phyloP scores from a whole-genome alignment of 2,113 vertebrate species.

The Macrotis lagotis region DNA sequence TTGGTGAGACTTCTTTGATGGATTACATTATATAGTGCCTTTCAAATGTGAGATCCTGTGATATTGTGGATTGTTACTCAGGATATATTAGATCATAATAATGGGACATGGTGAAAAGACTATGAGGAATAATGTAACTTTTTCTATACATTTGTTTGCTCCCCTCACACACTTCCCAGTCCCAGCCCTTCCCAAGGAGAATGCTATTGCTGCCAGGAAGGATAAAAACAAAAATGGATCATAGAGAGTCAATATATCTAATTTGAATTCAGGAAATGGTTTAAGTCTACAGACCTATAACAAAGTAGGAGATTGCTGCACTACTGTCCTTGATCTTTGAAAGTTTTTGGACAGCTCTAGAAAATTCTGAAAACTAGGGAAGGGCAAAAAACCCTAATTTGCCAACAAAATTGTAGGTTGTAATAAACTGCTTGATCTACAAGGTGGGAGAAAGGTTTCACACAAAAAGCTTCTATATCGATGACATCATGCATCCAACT shows the following conservation, averaged over 20 bases:
- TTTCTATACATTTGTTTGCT: neutral
- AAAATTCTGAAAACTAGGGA: neutral
- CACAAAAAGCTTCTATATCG: no score
- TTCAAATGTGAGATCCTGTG: neutral
- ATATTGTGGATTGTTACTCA: neutral
- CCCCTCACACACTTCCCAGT: no score
- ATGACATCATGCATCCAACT: no score
- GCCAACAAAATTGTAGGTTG: neutral
- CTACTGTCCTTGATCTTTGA: neutral
- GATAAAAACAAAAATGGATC: neutral
- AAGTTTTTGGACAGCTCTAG: neutral
- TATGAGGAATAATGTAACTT: no score
- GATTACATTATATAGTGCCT: neutral
- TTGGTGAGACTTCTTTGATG: neutral
- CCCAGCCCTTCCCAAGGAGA: neutral
- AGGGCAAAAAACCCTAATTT: neutral
- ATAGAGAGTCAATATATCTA: neutral
- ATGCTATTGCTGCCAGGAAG: neutral
- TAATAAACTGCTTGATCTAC: neutral
- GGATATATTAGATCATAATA: neutral
- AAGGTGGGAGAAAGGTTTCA: no score
- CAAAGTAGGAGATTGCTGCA: neutral
- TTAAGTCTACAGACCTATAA: neutral
- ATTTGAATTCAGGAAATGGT: neutral
- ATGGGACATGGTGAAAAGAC: neutral